Evolutionary conservation across 2,113 vertebrate species (phyloP), one percentile per base, ranked within the genome.

Genomic region (Stegostoma tigrinum): DNA sequence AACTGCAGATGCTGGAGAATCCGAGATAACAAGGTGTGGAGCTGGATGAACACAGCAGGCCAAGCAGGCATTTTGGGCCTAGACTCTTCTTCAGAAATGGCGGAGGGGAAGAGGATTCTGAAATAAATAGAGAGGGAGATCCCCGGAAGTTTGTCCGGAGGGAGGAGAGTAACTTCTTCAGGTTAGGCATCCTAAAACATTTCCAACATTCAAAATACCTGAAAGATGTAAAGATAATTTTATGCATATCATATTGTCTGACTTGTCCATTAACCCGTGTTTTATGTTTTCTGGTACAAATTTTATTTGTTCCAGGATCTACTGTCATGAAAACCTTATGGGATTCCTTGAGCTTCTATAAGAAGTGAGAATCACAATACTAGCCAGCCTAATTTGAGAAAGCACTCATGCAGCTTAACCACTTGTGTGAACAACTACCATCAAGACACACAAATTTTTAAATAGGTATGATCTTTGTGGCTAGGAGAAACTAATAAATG

Each of bases 161-260:
- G n/a, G n/a, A n/a, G n/a, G n/a, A n/a, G n/a, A n/a, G n/a, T n/a
- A n/a, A n/a, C n/a, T n/a, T n/a, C n/a, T n/a, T n/a, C n/a, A n/a
- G n/a, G n/a, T n/a, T n/a, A n/a, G n/a, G n/a, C n/a, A n/a, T n/a
- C n/a, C n/a, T n/a, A n/a, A n/a, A 95, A 72, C 94, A 95, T 95
- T 95, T 68, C 42, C 19, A 72, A 34, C 94, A 95, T 95, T 95
- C 68, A 95, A 72, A 45, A 95, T 52, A 17, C 61, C 52, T 61
- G 87, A 34, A 52, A 61, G 45, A 27, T 6, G 94, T 48, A 52
- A 42, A 95, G 52, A 45, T 66, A 70, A 95, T 95, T 72, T 45
- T 30, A 52, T 72, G 30, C 38, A 95, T 70, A 61, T 61, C 55
- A 61, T 72, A 52, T 70, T 95, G 19, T 27, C 21, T 34, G 1